Evolutionary conservation across 2,888 invertebrate species (phyloP).

Genomic region (Nomada goodeniana): DNA sequence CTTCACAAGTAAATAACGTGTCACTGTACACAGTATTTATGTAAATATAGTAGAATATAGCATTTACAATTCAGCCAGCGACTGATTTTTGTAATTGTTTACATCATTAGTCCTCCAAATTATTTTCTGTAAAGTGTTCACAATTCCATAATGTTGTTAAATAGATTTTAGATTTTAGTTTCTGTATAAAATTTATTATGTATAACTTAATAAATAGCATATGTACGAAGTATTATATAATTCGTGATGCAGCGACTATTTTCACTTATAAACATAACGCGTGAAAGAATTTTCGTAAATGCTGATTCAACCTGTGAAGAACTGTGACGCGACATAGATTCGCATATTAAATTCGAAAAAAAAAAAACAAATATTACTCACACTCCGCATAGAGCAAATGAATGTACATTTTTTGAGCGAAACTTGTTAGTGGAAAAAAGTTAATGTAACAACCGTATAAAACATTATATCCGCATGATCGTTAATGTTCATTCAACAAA

Average conservation of each 20-base stretch:
- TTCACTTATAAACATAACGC: conserved; percentile 16
- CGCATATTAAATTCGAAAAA: conserved; percentile 4
- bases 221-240: conserved; percentile 41
- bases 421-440: conserved; percentile 15
- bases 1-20: conserved; percentile 74
- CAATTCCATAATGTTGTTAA: conserved; percentile 78
- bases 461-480: conserved; percentile 40
- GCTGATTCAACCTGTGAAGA: conserved; percentile 16
- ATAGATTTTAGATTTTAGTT: conserved; percentile 76
- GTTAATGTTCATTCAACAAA: conserved; percentile 23
- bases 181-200: conserved; percentile 81
- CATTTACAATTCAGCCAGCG: conserved; percentile 75
- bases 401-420: conserved; percentile 7
- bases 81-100: conserved; percentile 75
- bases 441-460: conserved; percentile 27
- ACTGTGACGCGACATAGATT: not conserved
- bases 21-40: conserved; percentile 76
- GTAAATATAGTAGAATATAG: conserved; percentile 77
- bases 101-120: conserved; percentile 69
- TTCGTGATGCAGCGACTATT: conserved; percentile 38
- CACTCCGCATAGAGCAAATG: not conserved
- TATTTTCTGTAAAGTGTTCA: conserved; percentile 69
- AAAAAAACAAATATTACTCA: not conserved
- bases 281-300: conserved; percentile 28
- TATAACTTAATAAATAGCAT: conserved; percentile 78